Base-by-base conservation (phyloP, 2,113 vertebrate genomes). In the Mastomys natalensis region DNA sequence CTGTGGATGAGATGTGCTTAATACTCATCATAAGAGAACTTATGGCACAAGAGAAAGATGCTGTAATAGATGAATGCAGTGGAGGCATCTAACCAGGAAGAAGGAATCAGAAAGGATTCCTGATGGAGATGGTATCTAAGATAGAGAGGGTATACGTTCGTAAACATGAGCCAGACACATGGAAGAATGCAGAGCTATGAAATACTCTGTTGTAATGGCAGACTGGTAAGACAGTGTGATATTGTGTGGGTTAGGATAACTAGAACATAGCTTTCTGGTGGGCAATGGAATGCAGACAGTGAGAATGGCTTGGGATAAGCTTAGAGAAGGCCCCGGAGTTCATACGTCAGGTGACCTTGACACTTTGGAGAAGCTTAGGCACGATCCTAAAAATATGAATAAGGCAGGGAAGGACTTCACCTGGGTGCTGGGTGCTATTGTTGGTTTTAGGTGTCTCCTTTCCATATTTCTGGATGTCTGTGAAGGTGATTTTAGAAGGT, bases 1-100 rank as follows among this genome's bases (percentile, higher is more conserved):
- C 34, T 1, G 1, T 4, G 8, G 3, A 19, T 12, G 26, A 84
- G 55, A 31, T 43, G 19, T 0, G 21, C 11, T 4, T 0, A 15
- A 60, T 5, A 43, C 24, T 93, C 21, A 8, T 6, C 37, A 2
- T 55, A 66, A 19, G 4, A 55, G 89, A 70, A 51, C 62, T 53
- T 72, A n/a, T 2, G 34, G 24, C 51, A 60, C 53, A 60, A 51
- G 40, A 82, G 13, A 37, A 31, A 87, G 24, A 21, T 4, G 11
- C 48, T 78, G 9, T 80, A 21, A 22, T 19, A 6, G 53, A 29
- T 6, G 34, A 7, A 37, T 31, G 7, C 7, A 11, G 7, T 22
- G 15, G 37, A 87, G 12, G 13, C 62, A 51, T 24, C 85, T 60
- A 26, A 29, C 16, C 29, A 66, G 29, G 11, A 55, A 7, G 1